A percentile compares a stretch with the other conserved stretches of the same genome.
Evolutionary conservation across 2,888 invertebrate species (phyloP).

Genomic region (Parapristionchus giblindavisi): DNA sequence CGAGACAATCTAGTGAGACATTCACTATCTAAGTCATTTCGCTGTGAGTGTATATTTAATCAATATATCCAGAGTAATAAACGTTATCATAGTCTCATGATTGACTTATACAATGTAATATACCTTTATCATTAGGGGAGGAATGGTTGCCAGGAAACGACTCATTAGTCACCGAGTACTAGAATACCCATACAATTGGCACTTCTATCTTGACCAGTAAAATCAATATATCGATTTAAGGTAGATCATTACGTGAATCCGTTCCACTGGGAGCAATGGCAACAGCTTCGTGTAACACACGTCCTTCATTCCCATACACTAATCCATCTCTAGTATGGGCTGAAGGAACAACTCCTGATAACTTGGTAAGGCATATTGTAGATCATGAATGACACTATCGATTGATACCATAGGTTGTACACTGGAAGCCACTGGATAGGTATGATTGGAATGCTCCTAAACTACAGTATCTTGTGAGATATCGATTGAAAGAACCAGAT

Average conservation of each 20-base stretch:
- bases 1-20: no score
- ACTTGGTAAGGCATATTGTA: constrained; percentile 5
- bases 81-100: no score
- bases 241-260: no score
- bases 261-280: constrained; percentile 73
- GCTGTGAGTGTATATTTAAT: no score
- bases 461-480: constrained; percentile 81
- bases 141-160: no score
- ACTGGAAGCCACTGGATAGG: constrained; percentile 94
- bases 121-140: no score
- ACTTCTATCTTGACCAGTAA: no score
- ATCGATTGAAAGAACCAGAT: constrained; percentile 57
- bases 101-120: no score
- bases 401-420: constrained; percentile 90
- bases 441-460: constrained; percentile 94
- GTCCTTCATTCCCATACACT: constrained; percentile 82
- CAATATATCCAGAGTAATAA: no score
- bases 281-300: constrained; percentile 78
- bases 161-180: no score
- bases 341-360: constrained; percentile 36
- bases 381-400: constrained; percentile 80
- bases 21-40: no score
- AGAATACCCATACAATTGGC: no score
- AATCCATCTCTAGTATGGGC: constrained; percentile 80
- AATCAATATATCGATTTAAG: constrained; percentile 55